Evolutionary conservation across 2,797 vertebrate genomes (phyloP), one percentile per base, ranked within the genome.

Genomic region (Sebastes steindachneri): DNA sequence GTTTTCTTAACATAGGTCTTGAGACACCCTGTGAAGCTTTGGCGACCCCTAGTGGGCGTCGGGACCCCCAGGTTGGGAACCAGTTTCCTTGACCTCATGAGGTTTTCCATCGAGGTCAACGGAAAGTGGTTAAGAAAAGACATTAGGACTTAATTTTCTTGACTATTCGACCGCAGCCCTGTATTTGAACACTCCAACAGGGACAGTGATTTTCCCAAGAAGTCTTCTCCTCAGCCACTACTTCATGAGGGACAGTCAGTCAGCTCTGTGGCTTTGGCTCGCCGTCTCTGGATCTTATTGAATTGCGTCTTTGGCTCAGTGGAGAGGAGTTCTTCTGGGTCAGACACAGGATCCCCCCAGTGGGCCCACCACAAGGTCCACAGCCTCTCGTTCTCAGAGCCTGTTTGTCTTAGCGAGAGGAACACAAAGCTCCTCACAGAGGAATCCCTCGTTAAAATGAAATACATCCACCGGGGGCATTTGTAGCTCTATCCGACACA

Each of bases 381-480:
- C 76, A 92, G 70, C 69, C 77, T 62, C 73, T 81, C 63, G 31
- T 77, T 92, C 75, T 82, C 68, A 73, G 60, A 82, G 85, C 59
- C 67, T 94, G 91, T 95, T 95, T 95, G 86, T 93, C 79, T 95
- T 95, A 77, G 85, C 90, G 33, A 75, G 79, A 87, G 73, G 53
- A 93, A 84, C 84, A 88, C 77, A 89, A 76, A 87, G 80, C 59
- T 77, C 69, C 65, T 82, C 70, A 67, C 78, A 78, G 65, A 89
- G 51, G 29, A 89, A 69, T 82, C 83, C 85, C 89, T 91, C 64
- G 74, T 92, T 90, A 89, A 93, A 92, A 63, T 87, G 65, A 93
- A 87, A 93, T 90, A 17, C 69, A 90, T 90, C 89, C 86, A 85
- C 14, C 41, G 15, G 63, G 66, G 83, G 77, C 77, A 69, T 89